Conservation (phyloP, 2,888 invertebrate genomes). For the Epinotia nisella region DNA sequence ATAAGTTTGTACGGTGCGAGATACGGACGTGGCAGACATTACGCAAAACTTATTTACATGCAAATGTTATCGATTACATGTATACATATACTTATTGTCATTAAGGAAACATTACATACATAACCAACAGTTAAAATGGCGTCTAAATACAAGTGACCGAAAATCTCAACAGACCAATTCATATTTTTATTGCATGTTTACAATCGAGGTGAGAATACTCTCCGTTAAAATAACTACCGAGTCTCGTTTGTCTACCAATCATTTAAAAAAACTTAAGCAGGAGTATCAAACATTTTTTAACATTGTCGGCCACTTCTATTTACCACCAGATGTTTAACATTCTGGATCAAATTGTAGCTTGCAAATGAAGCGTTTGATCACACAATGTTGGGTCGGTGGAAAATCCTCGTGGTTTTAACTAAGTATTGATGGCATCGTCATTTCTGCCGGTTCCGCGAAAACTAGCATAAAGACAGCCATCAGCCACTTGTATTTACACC, state of each 20-base stretch:
- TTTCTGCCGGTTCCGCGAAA: conserved; percentile 53
- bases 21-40: conserved; percentile 45
- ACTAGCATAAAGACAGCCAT: conserved; percentile 54
- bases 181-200: neutral
- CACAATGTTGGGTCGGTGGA: conserved; percentile 1
- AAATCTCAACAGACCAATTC: neutral
- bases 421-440: conserved; percentile 41
- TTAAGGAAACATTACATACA: conserved; percentile 60
- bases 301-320: neutral
- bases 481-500: conserved; percentile 51
- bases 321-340: conserved; percentile 46
- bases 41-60: conserved; percentile 63
- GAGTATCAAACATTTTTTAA: neutral
- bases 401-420: neutral
- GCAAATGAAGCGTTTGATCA: conserved; percentile 9
- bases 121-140: conserved; percentile 14
- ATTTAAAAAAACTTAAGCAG: too few species aligned
- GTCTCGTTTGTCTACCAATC: too few species aligned
- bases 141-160: neutral
- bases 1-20: conserved; percentile 64
- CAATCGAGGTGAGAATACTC: neutral
- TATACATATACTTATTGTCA: conserved; percentile 79
- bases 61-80: conserved; percentile 57
- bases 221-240: too few species aligned
- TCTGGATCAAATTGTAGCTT: conserved; percentile 24